A percentile compares a stretch with the other conserved stretches of the same genome.
phyloP scores from a whole-genome alignment of 1,140 invertebrate species.

The Aphaenogaster floridana region DNA sequence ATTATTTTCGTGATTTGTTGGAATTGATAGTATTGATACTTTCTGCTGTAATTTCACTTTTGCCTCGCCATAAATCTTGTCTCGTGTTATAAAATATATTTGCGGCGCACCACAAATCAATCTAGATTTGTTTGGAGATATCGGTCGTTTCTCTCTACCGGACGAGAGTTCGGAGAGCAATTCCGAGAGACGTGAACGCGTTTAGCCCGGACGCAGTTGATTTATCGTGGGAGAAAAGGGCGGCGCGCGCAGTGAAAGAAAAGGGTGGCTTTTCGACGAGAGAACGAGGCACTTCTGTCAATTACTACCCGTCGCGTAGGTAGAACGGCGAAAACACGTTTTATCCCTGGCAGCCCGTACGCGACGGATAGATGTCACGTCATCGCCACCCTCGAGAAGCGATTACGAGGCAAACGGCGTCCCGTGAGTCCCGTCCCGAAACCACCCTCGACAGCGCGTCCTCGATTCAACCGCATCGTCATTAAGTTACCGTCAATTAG shows the following conservation, averaged over 20 bases:
- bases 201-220: conserved; percentile 33
- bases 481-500: conserved; percentile 53
- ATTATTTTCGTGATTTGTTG: conserved; percentile 1
- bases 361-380: conserved; percentile 65
- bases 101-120: conserved; percentile 34
- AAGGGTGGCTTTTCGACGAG: conserved; percentile 60
- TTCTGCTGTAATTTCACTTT: background rate
- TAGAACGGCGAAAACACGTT: conserved; percentile 57
- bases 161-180: conserved; percentile 35
- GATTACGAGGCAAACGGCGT: conserved; percentile 63
- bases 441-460: conserved; percentile 29
- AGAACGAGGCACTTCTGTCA: conserved; percentile 63
- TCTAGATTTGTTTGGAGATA: conserved; percentile 55
- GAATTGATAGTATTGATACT: background rate
- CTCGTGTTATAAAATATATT: conserved; percentile 57
- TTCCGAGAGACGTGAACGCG: conserved; percentile 41
- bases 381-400: conserved; percentile 67
- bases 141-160: conserved; percentile 23
- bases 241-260: conserved; percentile 52
- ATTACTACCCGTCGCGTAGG: conserved; percentile 57
- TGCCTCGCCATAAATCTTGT: background rate
- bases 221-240: conserved; percentile 59
- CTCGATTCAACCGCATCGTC: conserved; percentile 46
- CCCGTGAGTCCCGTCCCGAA: conserved; percentile 45
- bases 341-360: conserved; percentile 46